A percentile compares a stretch with the other conserved stretches of the same genome.
Evolutionary conservation across 2,113 vertebrate species (phyloP).

Genomic region (Aythya baeri): DNA sequence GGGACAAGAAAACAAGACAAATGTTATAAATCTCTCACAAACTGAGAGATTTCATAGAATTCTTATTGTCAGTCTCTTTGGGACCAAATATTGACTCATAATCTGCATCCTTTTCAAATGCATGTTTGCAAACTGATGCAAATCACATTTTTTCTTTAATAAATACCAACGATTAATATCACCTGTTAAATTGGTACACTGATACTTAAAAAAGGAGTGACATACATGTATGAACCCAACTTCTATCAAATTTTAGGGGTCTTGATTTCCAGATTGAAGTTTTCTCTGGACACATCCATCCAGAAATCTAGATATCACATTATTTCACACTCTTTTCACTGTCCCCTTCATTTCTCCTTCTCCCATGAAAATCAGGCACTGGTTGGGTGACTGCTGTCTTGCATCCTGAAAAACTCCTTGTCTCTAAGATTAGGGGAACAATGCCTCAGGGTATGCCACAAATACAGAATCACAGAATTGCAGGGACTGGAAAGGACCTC

Average conservation of each 20-base stretch:
- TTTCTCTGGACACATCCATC: not conserved
- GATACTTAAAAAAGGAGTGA: not conserved
- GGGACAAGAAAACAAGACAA: not conserved
- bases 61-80: not conserved
- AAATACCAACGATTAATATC: not conserved
- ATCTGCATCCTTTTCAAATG: not conserved
- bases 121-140: not conserved
- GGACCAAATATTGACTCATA: not conserved
- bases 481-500: too few species aligned
- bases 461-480: not conserved
- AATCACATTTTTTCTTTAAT: not conserved
- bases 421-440: accelerated
- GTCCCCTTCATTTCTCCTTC: not conserved
- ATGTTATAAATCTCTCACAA: not conserved
- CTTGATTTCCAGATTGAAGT: not conserved
- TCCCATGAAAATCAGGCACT: not conserved
- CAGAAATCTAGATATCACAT: not conserved
- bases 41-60: not conserved
- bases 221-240: not conserved
- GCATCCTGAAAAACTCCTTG: not conserved
- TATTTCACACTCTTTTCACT: not conserved
- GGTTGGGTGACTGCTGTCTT: not conserved
- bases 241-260: not conserved
- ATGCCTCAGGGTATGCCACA: not conserved
- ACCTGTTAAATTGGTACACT: not conserved